Percentiles rank a stretch among this genome's conserved stretches.
phyloP scores from a whole-genome alignment of 2,113 vertebrate genomes.

The Myrmecobius fasciatus region DNA sequence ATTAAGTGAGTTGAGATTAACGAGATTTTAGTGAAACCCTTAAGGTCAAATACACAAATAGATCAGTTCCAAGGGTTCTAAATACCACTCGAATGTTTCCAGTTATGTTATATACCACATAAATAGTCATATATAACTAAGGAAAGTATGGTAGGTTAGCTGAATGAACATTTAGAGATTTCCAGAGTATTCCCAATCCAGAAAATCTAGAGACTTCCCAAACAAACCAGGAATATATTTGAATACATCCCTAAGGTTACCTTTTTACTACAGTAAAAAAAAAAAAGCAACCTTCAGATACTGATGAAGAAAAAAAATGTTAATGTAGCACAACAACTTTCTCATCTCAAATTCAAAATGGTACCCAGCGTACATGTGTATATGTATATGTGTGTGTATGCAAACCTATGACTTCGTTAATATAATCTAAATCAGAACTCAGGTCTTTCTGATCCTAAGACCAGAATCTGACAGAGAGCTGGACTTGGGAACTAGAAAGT shows the following conservation, averaged over 20 bases:
- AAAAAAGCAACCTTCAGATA: too few relatives aligned
- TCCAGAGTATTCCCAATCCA: not conserved
- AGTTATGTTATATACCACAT: too few relatives aligned
- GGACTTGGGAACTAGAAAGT: too few relatives aligned
- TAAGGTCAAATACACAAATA: slow-evolving; percentile 4
- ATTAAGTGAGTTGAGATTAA: slow-evolving; percentile 20
- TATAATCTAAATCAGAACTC: too few relatives aligned
- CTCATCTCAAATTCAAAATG: too few relatives aligned
- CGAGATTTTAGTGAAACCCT: not conserved
- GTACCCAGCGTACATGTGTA: not conserved
- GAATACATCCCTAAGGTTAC: slow-evolving; percentile 12
- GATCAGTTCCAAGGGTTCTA: not conserved
- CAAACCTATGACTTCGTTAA: too few relatives aligned
- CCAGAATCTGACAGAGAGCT: too few relatives aligned
- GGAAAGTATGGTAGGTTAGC: slow-evolving; percentile 14
- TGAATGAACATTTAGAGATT: too few relatives aligned
- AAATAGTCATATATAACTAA: slow-evolving; percentile 33
- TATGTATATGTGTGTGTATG: not conserved
- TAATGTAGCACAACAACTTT: too few relatives aligned
- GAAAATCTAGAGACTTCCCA: slow-evolving; percentile 4
- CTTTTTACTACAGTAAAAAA: not conserved
- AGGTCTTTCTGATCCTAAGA: too few relatives aligned
- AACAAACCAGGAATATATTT: not conserved
- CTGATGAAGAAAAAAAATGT: too few relatives aligned
- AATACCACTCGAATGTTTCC: not conserved